phyloP scores from a whole-genome alignment of 2,888 invertebrate species.

The Spodoptera exigua region DNA sequence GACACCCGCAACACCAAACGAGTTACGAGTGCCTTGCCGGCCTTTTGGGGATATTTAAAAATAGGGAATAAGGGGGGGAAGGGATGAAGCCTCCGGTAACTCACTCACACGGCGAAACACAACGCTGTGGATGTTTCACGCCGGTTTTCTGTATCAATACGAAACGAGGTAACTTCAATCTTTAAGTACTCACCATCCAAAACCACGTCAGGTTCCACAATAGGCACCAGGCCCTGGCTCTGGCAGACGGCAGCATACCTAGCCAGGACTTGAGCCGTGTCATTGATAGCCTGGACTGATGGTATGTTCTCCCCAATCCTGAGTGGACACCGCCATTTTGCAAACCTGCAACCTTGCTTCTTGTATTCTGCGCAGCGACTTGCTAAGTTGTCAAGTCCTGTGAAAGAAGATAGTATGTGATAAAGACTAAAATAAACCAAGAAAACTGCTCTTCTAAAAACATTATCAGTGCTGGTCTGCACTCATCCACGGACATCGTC shows the following conservation, averaged over 20 bases:
- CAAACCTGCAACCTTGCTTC: constrained; percentile 98
- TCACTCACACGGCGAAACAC: too few relatives aligned
- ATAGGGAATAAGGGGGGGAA: too few relatives aligned
- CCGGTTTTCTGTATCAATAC: too few relatives aligned
- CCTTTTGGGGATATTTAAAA: too few relatives aligned
- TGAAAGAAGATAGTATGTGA: neutral
- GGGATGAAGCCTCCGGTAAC: too few relatives aligned
- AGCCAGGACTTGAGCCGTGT: constrained; percentile 97
- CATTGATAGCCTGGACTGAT: constrained; percentile 95
- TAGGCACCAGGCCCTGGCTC: constrained; percentile 97
- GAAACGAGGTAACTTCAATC: neutral
- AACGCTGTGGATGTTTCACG: too few relatives aligned
- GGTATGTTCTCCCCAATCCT: constrained; percentile 96
- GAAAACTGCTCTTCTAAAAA: too few relatives aligned
- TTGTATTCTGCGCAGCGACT: constrained; percentile 97
- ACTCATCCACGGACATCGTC: too few relatives aligned
- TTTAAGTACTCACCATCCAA: constrained; percentile 93
- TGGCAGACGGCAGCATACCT: constrained; percentile 98
- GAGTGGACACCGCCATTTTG: constrained; percentile 98
- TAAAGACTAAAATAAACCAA: too few relatives aligned
- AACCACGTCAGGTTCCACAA: constrained; percentile 99
- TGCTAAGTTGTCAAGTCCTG: constrained; percentile 96
- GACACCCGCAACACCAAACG: too few relatives aligned
- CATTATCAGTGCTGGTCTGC: too few relatives aligned
- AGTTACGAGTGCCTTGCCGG: too few relatives aligned